Evolutionary conservation across 2,888 invertebrate species (phyloP).

Genomic region (Phasia obesa): DNA sequence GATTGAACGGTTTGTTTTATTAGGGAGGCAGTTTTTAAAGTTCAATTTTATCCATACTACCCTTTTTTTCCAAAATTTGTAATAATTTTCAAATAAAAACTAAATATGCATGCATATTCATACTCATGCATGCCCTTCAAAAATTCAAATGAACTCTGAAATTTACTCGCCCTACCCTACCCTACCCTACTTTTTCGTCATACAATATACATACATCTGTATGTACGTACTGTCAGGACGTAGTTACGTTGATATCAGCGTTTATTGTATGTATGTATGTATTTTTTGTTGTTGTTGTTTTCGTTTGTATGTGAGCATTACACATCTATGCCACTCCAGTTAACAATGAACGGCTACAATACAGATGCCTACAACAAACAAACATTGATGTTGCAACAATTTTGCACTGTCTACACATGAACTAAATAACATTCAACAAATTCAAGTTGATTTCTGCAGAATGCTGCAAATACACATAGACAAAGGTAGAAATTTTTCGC

Average conservation of each 20-base stretch:
- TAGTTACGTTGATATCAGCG: not conserved
- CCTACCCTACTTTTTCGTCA: not conserved
- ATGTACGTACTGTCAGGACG: no score
- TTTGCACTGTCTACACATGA: slow-evolving; percentile 44
- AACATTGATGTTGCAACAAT: slow-evolving; percentile 50
- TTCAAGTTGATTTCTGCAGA: slow-evolving; percentile 53
- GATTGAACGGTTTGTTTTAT: not conserved
- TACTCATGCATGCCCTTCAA: not conserved
- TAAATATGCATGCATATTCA: not conserved
- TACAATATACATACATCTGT: not conserved
- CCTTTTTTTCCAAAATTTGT: no score
- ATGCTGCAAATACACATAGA: slow-evolving; percentile 9
- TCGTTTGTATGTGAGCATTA: not conserved
- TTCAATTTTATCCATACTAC: not conserved
- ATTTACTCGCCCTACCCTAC: not conserved
- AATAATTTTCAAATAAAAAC: not conserved
- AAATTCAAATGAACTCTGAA: not conserved
- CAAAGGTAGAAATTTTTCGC: not conserved
- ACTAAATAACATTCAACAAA: slow-evolving; percentile 61
- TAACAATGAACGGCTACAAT: slow-evolving; percentile 13
- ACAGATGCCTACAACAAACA: slow-evolving; percentile 13
- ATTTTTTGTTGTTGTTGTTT: no score
- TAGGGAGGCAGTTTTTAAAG: slow-evolving; percentile 5
- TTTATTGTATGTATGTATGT: not conserved
- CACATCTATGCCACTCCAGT: slow-evolving; percentile 21